Evolutionary conservation across 1,140 invertebrate genomes (phyloP), one percentile per base, ranked within the genome.

Genomic region (Trypoxylus dichotomus): DNA sequence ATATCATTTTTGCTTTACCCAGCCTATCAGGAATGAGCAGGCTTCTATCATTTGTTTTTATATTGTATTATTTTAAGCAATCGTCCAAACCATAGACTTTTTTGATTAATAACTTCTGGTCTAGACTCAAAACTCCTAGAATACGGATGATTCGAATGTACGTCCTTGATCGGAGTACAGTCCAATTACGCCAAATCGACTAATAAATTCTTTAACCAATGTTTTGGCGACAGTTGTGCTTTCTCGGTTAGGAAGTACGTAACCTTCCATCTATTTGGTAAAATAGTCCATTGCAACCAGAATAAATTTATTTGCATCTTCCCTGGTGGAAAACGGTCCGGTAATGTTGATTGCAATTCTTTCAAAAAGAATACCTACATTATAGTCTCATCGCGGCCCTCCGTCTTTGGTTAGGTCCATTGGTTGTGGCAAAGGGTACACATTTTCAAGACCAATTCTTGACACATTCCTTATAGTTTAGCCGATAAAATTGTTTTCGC

Each of bases 201-300:
- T n/a, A n/a, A n/a, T n/a, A n/a, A n/a, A n/a, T 83, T 86, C 78
- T 32, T 83, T 76, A 1, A 88, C 80, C 13, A 1, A n/a, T n/a
- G 79, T 80, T 21, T 84, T 78, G 3, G 85, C 87, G 11, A 87
- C 79, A 1, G 84, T 86, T 47, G 76, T 60, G 0, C 85, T 85
- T 77, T 85, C 83, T 79, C 87, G 83, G 78, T 88, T 83, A 7
- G 84, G 83, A 8, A 87, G 79, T 0, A 84, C 76, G 75, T 83
- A 83, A 25, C 80, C 82, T 79, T 87, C 85, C 1, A 83, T 76
- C 82, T 83, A 88, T 32, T 80, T 88, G 6, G 82, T 87, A 78
- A 88, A 88, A 77, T 85, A 83, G 79, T 86, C 84, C 71, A 79
- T 79, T 3, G 83, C 77, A 7, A 87, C 85, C 3, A 87, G 27